Evolutionary conservation across 2,888 invertebrate genomes (phyloP).

Genomic region (Crossocerus cetratus): DNA sequence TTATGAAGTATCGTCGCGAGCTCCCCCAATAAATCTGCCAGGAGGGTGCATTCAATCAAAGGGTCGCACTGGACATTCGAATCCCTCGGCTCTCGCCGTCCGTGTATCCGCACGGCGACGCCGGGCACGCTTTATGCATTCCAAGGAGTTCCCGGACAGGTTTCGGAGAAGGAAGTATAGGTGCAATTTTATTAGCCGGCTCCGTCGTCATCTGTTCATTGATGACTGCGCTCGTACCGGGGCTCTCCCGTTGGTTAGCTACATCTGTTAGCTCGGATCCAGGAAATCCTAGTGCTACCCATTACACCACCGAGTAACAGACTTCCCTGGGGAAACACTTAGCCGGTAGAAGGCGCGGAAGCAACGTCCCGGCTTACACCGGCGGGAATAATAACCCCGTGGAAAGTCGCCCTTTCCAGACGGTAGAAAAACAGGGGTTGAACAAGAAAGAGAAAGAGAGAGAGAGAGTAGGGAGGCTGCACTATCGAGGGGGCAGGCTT

Average conservation of each 20-base stretch:
- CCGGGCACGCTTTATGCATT: slow-evolving; percentile 42
- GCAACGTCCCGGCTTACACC: not conserved
- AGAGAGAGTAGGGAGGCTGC: not conserved
- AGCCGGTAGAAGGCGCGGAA: too few species aligned
- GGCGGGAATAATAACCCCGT: not conserved
- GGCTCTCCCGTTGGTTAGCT: too few species aligned
- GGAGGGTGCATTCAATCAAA: slow-evolving; percentile 42
- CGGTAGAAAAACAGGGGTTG: not conserved
- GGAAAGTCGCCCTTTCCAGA: slow-evolving; percentile 5
- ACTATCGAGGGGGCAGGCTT: slow-evolving; percentile 17
- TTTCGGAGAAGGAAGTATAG: slow-evolving; percentile 35
- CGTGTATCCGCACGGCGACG: slow-evolving; percentile 37
- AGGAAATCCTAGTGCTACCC: too few species aligned
- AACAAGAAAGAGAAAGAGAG: not conserved
- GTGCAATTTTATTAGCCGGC: slow-evolving; percentile 12
- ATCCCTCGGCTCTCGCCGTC: slow-evolving; percentile 38
- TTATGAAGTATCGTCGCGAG: slow-evolving; percentile 12
- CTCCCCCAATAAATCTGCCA: slow-evolving; percentile 43
- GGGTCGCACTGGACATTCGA: slow-evolving; percentile 41
- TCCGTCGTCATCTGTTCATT: too few species aligned
- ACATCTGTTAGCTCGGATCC: too few species aligned
- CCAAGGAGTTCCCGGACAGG: slow-evolving; percentile 45
- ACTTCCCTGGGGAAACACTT: too few species aligned
- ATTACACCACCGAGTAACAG: too few species aligned
- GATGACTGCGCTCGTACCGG: too few species aligned